Percentiles rank a stretch among this genome's conserved stretches.
Conservation (phyloP, 2,888 invertebrate genomes). For the Selenia dentaria region DNA sequence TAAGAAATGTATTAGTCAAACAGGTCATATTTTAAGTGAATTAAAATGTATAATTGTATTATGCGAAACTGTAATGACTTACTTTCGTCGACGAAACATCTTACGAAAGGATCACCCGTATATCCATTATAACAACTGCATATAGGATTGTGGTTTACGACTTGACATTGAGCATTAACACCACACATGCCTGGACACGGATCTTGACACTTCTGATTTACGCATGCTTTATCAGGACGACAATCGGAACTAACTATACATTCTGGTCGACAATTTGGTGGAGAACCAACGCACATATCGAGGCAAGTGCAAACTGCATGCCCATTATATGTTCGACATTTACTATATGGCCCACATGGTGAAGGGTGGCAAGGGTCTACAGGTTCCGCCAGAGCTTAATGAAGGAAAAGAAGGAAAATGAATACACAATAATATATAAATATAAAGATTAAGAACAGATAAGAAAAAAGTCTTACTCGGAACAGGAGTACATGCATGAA, state of each 20-base stretch:
- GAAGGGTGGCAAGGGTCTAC: conserved; percentile 90
- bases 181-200: conserved; percentile 92
- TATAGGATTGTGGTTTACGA: conserved; percentile 91
- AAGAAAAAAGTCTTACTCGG: conserved; percentile 84
- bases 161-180: conserved; percentile 90
- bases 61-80: conserved; percentile 60
- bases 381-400: conserved; percentile 74
- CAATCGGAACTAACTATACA: conserved; percentile 92
- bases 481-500: conserved; percentile 86
- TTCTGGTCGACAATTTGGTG: conserved; percentile 91
- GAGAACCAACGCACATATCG: conserved; percentile 89
- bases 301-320: conserved; percentile 92
- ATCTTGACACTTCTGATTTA: conserved; percentile 90
- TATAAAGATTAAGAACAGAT: conserved; percentile 49
- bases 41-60: neutral
- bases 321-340: conserved; percentile 88
- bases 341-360: conserved; percentile 92
- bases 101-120: conserved; percentile 91
- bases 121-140: conserved; percentile 89
- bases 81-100: conserved; percentile 87
- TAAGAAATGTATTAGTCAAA: neutral
- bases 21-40: neutral
- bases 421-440: conserved; percentile 48
- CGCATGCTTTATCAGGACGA: conserved; percentile 89
- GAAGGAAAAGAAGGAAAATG: conserved; percentile 38